A percentile compares a stretch with the other conserved stretches of the same genome.
phyloP scores from a whole-genome alignment of 2,113 vertebrate genomes.

The Phylloscopus trochilus region DNA sequence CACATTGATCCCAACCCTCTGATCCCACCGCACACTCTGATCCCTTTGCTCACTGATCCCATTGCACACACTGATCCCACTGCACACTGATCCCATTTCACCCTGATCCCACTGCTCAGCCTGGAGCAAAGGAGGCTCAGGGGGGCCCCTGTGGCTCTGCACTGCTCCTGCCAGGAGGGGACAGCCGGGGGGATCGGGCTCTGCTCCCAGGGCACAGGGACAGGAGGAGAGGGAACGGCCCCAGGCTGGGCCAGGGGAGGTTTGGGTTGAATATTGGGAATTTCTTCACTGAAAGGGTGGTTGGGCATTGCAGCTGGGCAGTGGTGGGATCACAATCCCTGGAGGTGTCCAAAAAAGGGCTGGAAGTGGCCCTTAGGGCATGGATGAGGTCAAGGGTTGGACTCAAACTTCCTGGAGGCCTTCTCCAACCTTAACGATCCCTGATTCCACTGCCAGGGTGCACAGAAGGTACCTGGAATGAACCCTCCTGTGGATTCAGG shows the following conservation, averaged over 20 bases:
- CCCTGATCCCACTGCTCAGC: background rate
- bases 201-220: background rate
- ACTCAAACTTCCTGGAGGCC: rapidly evolving
- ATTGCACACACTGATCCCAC: rapidly evolving
- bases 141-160: background rate
- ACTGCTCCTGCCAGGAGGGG: background rate
- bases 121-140: background rate
- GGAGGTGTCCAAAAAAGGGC: rapidly evolving
- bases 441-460: background rate
- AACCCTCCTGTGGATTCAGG: background rate
- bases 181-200: background rate
- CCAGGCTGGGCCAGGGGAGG: background rate
- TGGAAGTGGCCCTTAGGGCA: background rate
- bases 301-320: background rate
- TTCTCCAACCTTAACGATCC: background rate
- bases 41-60: background rate
- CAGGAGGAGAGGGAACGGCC: background rate
- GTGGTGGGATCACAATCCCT: background rate
- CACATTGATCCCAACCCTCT: background rate
- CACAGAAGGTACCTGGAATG: rapidly evolving
- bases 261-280: rapidly evolving
- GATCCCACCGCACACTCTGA: background rate
- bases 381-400: background rate
- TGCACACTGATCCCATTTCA: background rate
- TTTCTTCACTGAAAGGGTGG: background rate